Evolutionary conservation across 1,140 invertebrate genomes (phyloP), one percentile per base, ranked within the genome.

Genomic region (Cydia splendana): DNA sequence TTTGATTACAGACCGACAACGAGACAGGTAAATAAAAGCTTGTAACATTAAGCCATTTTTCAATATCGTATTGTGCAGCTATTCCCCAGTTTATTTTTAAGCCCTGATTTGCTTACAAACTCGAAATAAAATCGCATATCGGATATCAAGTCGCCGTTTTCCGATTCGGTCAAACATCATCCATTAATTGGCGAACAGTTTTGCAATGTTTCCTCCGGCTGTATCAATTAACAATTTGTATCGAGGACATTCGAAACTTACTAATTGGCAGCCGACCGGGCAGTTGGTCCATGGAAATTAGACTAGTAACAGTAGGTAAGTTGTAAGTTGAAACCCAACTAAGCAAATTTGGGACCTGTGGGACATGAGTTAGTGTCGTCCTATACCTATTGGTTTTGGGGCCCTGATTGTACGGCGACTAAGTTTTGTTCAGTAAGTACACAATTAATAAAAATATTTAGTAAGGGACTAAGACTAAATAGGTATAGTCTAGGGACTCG

Each of bases 201-300:
- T 71, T 71, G 57, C 57, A 62, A 62, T 62, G 67, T 71, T 71
- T 38, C 67, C 38, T 20, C 15, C n/a, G 30, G 38, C 15, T 34
- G 65, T 38, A 38, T 71, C 67, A 71, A 71, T 71, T 38, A 71
- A 71, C 67, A 18, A 62, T 62, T 62, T 62, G 57, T 24, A 12
- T 62, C 18, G 57, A 62, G 67, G n/a, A 71, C 34, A 38, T 71
- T 38, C 30, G 30, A 71, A 38, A 71, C 67, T 38, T 71, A 71
- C 67, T 71, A 71, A 71, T 71, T 71, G 67, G 67, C 34, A 34
- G 28, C 20, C 3, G 65, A 34, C 34, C 13, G 53, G 53, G 53
- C 53, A 24, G 30, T 71, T 18, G 67, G 34, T 42, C 9, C 18
- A 38, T 42, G 34, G 67, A 38, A 71, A 71, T 38, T 71, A 71